A percentile compares a stretch with the other conserved stretches of the same genome.
These are phyloP conservation scores for Channa maculata DNA, from an alignment of 2,113 vertebrate species.

Conservation along the genomic window DNA sequence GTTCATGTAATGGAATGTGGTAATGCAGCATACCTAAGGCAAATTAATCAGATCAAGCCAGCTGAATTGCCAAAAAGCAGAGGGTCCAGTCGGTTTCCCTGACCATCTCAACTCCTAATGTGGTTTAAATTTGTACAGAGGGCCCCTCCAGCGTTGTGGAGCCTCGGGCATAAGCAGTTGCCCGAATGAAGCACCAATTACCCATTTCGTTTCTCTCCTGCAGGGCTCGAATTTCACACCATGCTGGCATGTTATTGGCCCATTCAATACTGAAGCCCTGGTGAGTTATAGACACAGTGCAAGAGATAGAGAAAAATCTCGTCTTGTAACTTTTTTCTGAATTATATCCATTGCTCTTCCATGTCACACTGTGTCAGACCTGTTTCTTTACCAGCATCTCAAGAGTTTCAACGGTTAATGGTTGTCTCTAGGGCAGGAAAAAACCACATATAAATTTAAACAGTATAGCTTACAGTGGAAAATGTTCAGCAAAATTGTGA, in stretches of 20 bases:
- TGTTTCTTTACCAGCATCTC: conserved; percentile 15
- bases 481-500: conserved; percentile 4
- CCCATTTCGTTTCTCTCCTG: conserved; percentile 37
- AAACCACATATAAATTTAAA: conserved; percentile 15
- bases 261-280: conserved; percentile 27
- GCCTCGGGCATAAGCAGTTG: conserved; percentile 39
- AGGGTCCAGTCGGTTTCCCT: conserved; percentile 28
- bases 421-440: conserved; percentile 20
- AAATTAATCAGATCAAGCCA: conserved; percentile 40
- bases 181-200: conserved; percentile 48
- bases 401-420: conserved; percentile 37
- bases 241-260: conserved; percentile 42
- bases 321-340: conserved; percentile 26
- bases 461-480: conserved; percentile 9
- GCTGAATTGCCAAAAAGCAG: conserved; percentile 21
- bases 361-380: conserved; percentile 13
- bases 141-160: conserved; percentile 43
- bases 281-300: conserved; percentile 29
- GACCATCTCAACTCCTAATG: conserved; percentile 43
- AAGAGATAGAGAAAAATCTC: conserved; percentile 23
- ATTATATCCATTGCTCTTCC: conserved; percentile 22
- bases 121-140: conserved; percentile 41
- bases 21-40: conserved; percentile 27
- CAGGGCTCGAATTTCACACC: conserved; percentile 47
- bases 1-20: conserved; percentile 38